Evolutionary conservation across 2,113 vertebrate species (phyloP).

Genomic region (human): DNA sequence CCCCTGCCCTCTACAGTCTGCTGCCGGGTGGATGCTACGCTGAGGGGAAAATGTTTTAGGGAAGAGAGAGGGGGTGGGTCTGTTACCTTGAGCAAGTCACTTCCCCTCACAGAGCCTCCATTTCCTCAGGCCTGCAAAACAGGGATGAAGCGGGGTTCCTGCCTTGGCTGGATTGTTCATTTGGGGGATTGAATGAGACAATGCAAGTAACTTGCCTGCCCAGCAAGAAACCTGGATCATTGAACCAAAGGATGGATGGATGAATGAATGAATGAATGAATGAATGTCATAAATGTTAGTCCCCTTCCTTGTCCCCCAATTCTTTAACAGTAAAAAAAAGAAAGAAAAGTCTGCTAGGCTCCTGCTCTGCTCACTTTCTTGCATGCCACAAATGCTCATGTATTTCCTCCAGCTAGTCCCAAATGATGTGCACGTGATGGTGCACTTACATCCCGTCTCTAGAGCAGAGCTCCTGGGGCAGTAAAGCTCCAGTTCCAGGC

Average conservation of each 20-base stretch:
- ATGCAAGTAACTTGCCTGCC: not conserved
- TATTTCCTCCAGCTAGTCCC: not conserved
- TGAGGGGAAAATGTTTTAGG: not conserved
- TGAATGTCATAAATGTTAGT: not conserved
- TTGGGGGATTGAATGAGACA: not conserved
- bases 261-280: not conserved
- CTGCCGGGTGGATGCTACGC: not conserved
- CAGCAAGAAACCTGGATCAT: not conserved
- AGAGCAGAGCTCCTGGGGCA: not conserved
- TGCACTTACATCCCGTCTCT: not conserved
- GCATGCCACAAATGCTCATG: too few relatives aligned
- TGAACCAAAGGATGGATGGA: not conserved
- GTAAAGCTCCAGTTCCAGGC: not conserved
- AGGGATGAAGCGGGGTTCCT: too few relatives aligned
- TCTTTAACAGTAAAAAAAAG: not conserved
- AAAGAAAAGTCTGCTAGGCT: not conserved
- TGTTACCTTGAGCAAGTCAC: not conserved
- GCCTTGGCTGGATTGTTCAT: not conserved
- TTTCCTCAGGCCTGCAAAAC: not conserved
- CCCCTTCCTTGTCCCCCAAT: not conserved
- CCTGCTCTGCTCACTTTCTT: not conserved
- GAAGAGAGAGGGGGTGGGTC: not conserved
- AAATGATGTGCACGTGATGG: fast-evolving
- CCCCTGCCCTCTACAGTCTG: not conserved
- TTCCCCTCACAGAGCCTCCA: not conserved